Percentiles rank a stretch among this genome's conserved stretches.
phyloP scores from a whole-genome alignment of 2,797 vertebrate species.

The Coracias cyanogaster region DNA sequence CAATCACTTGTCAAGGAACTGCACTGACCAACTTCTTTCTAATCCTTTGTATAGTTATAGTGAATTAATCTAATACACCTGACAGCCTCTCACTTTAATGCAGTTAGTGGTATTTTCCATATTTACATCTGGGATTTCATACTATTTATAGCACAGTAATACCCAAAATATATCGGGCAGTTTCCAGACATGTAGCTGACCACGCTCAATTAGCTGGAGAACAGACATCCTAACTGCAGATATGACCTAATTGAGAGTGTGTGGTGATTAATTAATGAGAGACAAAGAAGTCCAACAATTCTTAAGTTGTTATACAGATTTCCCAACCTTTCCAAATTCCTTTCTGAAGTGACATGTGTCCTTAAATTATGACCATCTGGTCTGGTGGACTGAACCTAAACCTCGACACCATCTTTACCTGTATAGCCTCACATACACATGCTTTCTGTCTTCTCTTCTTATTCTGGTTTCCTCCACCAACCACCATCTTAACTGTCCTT shows the following conservation, averaged over 20 bases:
- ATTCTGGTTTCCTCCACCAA: neutral
- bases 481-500: neutral
- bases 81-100: slow-evolving; percentile 18
- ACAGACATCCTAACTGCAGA: neutral
- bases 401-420: neutral
- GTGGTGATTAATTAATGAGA: neutral
- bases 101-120: slow-evolving; percentile 26
- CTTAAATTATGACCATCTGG: neutral
- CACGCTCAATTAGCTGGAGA: neutral
- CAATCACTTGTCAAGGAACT: slow-evolving; percentile 44
- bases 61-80: slow-evolving; percentile 49
- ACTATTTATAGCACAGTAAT: neutral
- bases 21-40: slow-evolving; percentile 33
- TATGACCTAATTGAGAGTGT: rapidly evolving
- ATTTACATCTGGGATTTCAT: neutral
- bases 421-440: neutral
- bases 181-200: neutral
- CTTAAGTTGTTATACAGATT: neutral
- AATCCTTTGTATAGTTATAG: slow-evolving; percentile 45
- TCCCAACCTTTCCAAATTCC: neutral
- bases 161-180: neutral
- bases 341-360: neutral
- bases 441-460: neutral
- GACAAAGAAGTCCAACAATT: neutral
- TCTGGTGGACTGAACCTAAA: too few relatives aligned